A percentile compares a stretch with the other conserved stretches of the same genome.
These are phyloP conservation scores for Barbus barbus DNA, from an alignment of 2,113 vertebrate genomes.

Conservation along the genomic window DNA sequence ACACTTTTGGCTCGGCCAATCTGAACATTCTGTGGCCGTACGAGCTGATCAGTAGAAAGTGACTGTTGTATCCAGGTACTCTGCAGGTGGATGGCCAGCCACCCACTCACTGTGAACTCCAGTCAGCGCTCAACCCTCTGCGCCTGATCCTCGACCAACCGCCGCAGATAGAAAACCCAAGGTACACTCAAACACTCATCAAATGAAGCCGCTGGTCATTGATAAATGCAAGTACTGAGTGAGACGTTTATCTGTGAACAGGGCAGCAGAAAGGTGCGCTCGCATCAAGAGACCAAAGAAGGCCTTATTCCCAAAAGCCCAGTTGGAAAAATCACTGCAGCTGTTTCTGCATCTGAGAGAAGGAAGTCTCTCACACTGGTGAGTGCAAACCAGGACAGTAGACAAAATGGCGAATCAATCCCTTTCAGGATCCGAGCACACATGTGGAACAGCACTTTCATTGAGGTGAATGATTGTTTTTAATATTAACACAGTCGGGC, in stretches of 20 bases:
- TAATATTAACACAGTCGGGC: background rate
- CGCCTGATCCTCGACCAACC: conserved; percentile 54
- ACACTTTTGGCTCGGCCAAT: conserved; percentile 85
- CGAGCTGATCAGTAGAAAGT: conserved; percentile 84
- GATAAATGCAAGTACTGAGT: background rate
- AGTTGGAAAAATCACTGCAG: conserved; percentile 64
- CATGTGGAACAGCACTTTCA: conserved; percentile 92
- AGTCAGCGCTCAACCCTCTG: conserved; percentile 75
- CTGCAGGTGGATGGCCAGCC: conserved; percentile 74
- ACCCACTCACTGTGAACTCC: conserved; percentile 71
- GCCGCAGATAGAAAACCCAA: conserved; percentile 11
- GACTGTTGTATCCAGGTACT: conserved; percentile 86
- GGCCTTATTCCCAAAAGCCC: conserved; percentile 58
- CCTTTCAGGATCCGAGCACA: conserved; percentile 81
- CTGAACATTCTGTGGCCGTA: conserved; percentile 90
- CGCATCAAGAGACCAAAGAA: conserved; percentile 70
- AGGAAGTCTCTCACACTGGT: conserved; percentile 86
- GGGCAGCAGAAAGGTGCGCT: conserved; percentile 67
- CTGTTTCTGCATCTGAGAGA: conserved; percentile 77
- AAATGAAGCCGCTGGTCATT: background rate
- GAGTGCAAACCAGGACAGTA: conserved; percentile 50
- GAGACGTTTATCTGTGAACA: background rate
- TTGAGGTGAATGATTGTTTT: conserved; percentile 77
- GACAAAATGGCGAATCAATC: conserved; percentile 62
- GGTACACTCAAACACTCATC: conserved; percentile 48